Evolutionary conservation across 1,140 invertebrate species (phyloP), one percentile per base, ranked within the genome.

Genomic region (Magallana ariakensis): DNA sequence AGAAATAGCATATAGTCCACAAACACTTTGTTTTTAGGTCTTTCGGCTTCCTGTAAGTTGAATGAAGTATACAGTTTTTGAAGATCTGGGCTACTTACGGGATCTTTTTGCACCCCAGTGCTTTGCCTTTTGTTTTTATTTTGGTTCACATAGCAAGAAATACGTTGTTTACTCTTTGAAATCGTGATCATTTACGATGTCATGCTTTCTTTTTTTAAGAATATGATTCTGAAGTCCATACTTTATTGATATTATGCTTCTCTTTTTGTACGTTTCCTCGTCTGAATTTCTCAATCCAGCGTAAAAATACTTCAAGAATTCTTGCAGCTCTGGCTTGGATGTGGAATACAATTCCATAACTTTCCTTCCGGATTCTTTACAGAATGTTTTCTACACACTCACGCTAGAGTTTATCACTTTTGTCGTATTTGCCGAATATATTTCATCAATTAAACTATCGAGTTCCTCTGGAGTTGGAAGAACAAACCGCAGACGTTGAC

Each of bases 151-250:
- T n/a, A n/a, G n/a, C n/a, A n/a, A n/a, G n/a, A n/a, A n/a, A n/a
- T n/a, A n/a, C n/a, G 5, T 0, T 19, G 10, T 55, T 62, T 55
- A 82, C 86, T 1, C 60, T 7, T 62, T 62, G 1, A 62, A 4
- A 62, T 62, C 4, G 7, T 7, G 16, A 83, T 83, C 57, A n/a
- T 86, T 82, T 54, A 83, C 82, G 55, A 86, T 70, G 26, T 86
- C 80, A 15, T 54, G 13, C 9, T 82, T 82, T 86, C 80, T 62
- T 10, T 54, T 60, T 56, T 57, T 15, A 83, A 0, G 26, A 86
- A 86, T n/a, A 60, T 86, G 80, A 22, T 80, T 86, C 80, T 86
- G 85, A 2, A 86, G 57, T 8, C 80, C 85, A 86, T 57, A 86
- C 8, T 80, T 56, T 1, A 86, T n/a, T 2, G 70, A 62, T 8